phyloP scores from a whole-genome alignment of 2,797 vertebrate genomes.

The Platyrinchus mystaceus region DNA sequence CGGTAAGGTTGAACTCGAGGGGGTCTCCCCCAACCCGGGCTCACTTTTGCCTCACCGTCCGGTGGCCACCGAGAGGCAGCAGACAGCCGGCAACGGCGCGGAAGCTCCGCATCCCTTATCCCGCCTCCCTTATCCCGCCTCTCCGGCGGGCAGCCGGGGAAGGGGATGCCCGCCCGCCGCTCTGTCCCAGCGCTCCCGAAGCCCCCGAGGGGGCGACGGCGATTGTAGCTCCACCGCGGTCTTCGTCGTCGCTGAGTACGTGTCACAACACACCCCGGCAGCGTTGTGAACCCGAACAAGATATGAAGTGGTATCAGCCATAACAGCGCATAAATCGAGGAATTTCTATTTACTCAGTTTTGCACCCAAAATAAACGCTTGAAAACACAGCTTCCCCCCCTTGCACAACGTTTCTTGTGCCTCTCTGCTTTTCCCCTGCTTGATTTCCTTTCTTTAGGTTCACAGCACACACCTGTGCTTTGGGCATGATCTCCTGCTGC shows the following conservation, averaged over 20 bases:
- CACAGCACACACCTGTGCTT: not conserved
- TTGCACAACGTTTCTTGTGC: not conserved
- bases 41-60: not conserved
- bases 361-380: not conserved
- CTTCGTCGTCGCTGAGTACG: accelerated
- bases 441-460: not conserved
- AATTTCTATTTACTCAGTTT: not conserved
- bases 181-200: too few relatives aligned
- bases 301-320: accelerated
- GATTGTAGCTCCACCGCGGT: too few relatives aligned
- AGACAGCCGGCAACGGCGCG: not conserved
- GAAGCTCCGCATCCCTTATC: not conserved
- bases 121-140: too few relatives aligned
- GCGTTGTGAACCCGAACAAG: not conserved
- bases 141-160: not conserved
- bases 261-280: not conserved
- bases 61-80: not conserved
- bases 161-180: too few relatives aligned
- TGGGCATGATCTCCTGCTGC: not conserved
- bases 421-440: not conserved
- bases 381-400: not conserved
- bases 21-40: accelerated
- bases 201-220: not conserved
- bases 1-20: not conserved
- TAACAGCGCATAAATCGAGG: not conserved